phyloP scores from a whole-genome alignment of 2,888 invertebrate genomes.

The Nycteola revayana region DNA sequence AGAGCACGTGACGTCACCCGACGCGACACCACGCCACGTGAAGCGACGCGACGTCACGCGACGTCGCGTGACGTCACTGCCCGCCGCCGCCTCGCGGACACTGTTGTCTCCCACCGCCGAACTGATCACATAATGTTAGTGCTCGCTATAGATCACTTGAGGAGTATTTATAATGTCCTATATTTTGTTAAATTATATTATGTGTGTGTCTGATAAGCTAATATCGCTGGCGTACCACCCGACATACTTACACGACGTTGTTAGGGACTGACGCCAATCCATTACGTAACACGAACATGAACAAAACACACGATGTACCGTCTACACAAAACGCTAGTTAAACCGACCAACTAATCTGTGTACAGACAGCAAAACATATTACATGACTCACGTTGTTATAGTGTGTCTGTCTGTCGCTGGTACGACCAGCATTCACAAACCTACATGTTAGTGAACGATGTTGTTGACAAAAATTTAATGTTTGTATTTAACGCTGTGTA shows the following conservation, averaged over 20 bases:
- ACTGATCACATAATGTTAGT: conserved; percentile 66
- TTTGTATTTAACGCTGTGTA: conserved; percentile 79
- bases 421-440: conserved; percentile 53
- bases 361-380: too few relatives aligned
- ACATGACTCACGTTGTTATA: conserved; percentile 22
- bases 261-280: conserved; percentile 24
- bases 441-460: conserved; percentile 64
- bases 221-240: conserved; percentile 58
- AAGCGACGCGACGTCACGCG: too few relatives aligned
- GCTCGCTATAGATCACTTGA: conserved; percentile 68
- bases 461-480: conserved; percentile 70
- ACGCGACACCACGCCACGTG: too few relatives aligned
- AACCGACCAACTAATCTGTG: too few relatives aligned
- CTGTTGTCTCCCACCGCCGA: conserved; percentile 72
- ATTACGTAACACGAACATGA: conserved; percentile 16
- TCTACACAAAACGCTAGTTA: conserved; percentile 15
- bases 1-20: conserved; percentile 1
- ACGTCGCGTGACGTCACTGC: conserved; percentile 4
- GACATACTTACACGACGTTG: conserved; percentile 34
- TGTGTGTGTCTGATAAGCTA: conserved; percentile 67
- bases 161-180: conserved; percentile 69
- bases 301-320: conserved; percentile 18
- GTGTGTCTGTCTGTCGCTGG: conserved; percentile 39
- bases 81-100: conserved; percentile 46
- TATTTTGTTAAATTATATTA: conserved; percentile 80